Conservation (phyloP, 2,113 vertebrate species). For the Manacus vitellinus region DNA sequence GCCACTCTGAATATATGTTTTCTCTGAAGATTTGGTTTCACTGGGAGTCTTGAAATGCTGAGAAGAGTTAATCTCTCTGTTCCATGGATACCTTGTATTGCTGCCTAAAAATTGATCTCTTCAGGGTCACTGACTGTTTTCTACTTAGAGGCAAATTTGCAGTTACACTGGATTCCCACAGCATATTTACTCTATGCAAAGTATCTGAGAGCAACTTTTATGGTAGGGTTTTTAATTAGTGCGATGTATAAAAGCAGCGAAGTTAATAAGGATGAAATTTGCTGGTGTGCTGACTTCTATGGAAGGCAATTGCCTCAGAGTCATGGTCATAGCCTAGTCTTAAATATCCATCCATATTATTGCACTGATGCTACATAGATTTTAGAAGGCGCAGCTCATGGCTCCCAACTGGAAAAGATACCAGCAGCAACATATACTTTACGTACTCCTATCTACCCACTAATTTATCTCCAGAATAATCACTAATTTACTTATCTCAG, state of each 20-base stretch:
- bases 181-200: conserved; percentile 56
- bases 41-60: not conserved
- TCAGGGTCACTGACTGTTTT: conserved; percentile 56
- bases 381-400: not conserved
- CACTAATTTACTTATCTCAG: conserved; percentile 67
- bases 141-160: conserved; percentile 16
- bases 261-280: conserved; percentile 61
- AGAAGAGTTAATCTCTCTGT: conserved; percentile 56
- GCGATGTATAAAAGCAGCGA: conserved; percentile 42
- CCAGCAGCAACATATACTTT: not conserved
- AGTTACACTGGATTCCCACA: conserved; percentile 35
- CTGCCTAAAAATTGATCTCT: conserved; percentile 55
- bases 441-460: not conserved
- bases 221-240: conserved; percentile 70
- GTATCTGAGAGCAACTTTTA: conserved; percentile 70
- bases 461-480: conserved; percentile 70
- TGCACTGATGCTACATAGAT: not conserved
- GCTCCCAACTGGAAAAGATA: conserved; percentile 20
- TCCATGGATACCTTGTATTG: conserved; percentile 22
- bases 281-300: conserved; percentile 51
- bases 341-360: conserved; percentile 38
- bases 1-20: not conserved
- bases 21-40: conserved; percentile 25
- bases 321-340: conserved; percentile 12
- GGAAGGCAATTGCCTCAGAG: conserved; percentile 46